A percentile compares a stretch with the other conserved stretches of the same genome.
Evolutionary conservation across 2,888 invertebrate genomes (phyloP).

Genomic region (Sclerodermus sp.): DNA sequence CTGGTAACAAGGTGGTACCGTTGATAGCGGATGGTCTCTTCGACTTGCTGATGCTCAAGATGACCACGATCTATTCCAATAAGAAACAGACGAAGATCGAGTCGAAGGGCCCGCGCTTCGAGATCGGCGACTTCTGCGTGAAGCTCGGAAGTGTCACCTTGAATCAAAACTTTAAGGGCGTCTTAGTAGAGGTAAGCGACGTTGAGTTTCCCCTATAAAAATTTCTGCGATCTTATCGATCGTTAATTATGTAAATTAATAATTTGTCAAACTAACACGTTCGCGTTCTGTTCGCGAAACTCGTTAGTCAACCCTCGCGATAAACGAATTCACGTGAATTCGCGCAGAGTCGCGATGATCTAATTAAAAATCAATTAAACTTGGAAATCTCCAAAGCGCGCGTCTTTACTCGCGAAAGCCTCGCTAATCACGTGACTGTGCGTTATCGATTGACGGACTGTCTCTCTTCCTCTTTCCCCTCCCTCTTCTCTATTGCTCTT

Average conservation of each 20-base stretch:
- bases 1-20: constrained; percentile 81
- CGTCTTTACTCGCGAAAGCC: constrained; percentile 15
- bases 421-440: constrained; percentile 22
- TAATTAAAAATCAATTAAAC: constrained; percentile 18
- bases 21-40: constrained; percentile 89
- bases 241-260: constrained; percentile 21
- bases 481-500: not conserved
- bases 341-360: not conserved
- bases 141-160: constrained; percentile 92
- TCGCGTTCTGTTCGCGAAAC: constrained; percentile 8
- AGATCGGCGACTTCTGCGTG: constrained; percentile 89
- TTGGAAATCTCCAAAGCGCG: constrained; percentile 1
- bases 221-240: not conserved
- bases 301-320: not conserved
- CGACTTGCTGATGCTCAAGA: constrained; percentile 86
- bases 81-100: constrained; percentile 89
- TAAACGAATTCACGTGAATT: constrained; percentile 1
- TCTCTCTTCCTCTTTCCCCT: not conserved
- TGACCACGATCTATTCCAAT: constrained; percentile 83
- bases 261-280: constrained; percentile 17
- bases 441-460: constrained; percentile 25
- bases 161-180: constrained; percentile 90
- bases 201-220: not conserved
- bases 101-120: constrained; percentile 84
- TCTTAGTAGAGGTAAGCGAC: constrained; percentile 78